phyloP scores from a whole-genome alignment of 2,888 invertebrate species.

The Sisyra nigra region DNA sequence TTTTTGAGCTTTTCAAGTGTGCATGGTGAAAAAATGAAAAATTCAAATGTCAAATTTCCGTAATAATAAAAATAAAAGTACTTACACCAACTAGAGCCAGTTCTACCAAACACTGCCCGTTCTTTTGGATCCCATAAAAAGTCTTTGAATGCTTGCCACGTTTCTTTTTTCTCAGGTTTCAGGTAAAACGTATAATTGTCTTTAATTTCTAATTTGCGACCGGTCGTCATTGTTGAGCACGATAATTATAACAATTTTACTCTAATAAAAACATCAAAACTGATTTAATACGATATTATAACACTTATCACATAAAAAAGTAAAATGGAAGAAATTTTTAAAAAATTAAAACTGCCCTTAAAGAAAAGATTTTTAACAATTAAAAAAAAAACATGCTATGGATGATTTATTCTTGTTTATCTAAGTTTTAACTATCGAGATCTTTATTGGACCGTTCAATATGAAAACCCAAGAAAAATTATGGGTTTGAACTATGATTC shows the following conservation, averaged over 20 bases:
- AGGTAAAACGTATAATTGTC: slow-evolving; percentile 33
- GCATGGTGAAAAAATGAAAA: background rate
- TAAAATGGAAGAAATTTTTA: background rate
- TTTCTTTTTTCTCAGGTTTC: slow-evolving; percentile 43
- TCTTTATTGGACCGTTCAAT: no score
- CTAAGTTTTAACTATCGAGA: no score
- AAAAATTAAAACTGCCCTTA: no score
- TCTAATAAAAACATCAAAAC: background rate
- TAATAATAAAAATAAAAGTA: slow-evolving; percentile 15
- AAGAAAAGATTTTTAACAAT: background rate
- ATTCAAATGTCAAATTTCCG: no score
- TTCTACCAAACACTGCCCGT: slow-evolving; percentile 59
- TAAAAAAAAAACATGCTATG: background rate
- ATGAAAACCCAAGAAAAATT: no score
- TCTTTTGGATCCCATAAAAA: slow-evolving; percentile 66
- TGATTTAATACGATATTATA: background rate
- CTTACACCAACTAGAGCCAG: slow-evolving; percentile 73
- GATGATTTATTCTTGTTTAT: no score
- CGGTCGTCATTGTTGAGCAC: slow-evolving; percentile 5
- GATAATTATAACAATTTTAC: background rate
- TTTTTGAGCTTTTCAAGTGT: no score
- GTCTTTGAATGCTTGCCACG: slow-evolving; percentile 40
- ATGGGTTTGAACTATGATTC: no score
- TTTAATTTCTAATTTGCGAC: slow-evolving; percentile 3
- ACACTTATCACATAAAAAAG: background rate